Evolutionary conservation across 1,140 invertebrate genomes (phyloP).

Genomic region (Euschistus heros): DNA sequence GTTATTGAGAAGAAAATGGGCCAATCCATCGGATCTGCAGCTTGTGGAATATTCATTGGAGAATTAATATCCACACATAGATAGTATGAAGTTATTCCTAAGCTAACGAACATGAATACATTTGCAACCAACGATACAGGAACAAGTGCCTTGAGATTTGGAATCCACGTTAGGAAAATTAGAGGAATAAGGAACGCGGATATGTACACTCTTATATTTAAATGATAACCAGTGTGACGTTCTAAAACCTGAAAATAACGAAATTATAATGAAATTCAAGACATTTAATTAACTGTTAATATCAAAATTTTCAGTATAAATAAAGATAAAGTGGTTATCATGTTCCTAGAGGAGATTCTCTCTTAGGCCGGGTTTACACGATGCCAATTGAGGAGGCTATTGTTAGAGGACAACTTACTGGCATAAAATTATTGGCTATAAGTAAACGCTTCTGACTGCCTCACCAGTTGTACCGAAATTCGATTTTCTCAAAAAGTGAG

Average conservation of each 20-base stretch:
- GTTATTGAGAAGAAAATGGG: slow-evolving; percentile 64
- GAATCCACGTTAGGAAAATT: slow-evolving; percentile 62
- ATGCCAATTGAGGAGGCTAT: no score
- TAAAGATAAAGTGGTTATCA: no score
- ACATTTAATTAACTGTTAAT: no score
- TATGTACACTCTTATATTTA: slow-evolving; percentile 43
- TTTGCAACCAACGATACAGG: slow-evolving; percentile 74
- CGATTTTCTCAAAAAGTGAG: no score
- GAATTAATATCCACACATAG: slow-evolving; percentile 47
- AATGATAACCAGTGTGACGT: slow-evolving; percentile 31
- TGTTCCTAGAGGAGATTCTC: no score
- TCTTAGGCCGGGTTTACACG: no score
- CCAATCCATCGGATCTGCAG: slow-evolving; percentile 34
- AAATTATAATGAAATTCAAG: no score
- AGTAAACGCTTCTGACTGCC: no score
- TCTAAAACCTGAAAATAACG: slow-evolving; percentile 46
- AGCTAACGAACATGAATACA: slow-evolving; percentile 59
- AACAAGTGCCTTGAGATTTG: slow-evolving; percentile 67
- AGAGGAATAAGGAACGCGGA: slow-evolving; percentile 50
- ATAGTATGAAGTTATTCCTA: slow-evolving; percentile 68
- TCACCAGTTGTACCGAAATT: no score
- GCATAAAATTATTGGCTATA: no score
- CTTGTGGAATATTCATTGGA: slow-evolving; percentile 31
- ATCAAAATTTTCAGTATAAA: no score
- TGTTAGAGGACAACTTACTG: no score